Percentiles rank a stretch among this genome's conserved stretches.
Conservation (phyloP, 2,888 invertebrate genomes). For the Chalcosyrphus nemorum region DNA sequence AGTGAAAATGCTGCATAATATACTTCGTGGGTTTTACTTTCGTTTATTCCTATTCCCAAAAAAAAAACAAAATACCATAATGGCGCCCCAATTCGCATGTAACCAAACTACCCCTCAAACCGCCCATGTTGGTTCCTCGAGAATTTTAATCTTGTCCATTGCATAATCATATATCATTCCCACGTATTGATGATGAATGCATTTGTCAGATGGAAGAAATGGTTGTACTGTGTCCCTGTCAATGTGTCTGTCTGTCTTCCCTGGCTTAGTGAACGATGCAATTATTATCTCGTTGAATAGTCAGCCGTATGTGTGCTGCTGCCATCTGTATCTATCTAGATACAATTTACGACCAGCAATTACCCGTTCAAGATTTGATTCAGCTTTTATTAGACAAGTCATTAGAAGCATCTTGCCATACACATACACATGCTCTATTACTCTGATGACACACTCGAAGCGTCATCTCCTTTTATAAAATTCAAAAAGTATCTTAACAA, state of each 20-base stretch:
- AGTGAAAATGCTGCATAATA: too few relatives aligned
- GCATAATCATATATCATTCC: conserved; percentile 66
- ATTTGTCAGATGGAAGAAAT: conserved; percentile 64
- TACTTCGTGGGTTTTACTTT: too few relatives aligned
- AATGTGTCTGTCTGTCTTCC: conserved; percentile 13
- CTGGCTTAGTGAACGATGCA: conserved; percentile 46
- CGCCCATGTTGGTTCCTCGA: conserved; percentile 28
- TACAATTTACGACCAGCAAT: conserved; percentile 4
- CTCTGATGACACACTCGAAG: conserved; percentile 4
- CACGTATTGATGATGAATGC: conserved; percentile 66
- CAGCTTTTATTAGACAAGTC: conserved; percentile 26
- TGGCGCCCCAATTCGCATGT: neutral
- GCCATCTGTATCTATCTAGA: neutral
- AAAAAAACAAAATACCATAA: neutral
- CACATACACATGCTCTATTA: neutral
- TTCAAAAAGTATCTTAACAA: conserved; percentile 57
- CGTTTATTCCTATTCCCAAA: too few relatives aligned
- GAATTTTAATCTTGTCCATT: conserved; percentile 37
- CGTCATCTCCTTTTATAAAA: conserved; percentile 58
- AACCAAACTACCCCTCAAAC: neutral
- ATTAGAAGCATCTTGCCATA: conserved; percentile 54
- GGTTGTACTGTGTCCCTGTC: conserved; percentile 33
- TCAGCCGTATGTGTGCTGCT: too few relatives aligned
- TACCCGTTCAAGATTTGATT: conserved; percentile 1
- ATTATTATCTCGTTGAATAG: conserved; percentile 59